Base-by-base conservation (phyloP, 1,140 invertebrate genomes). In the Drosophila pruinosa region DNA sequence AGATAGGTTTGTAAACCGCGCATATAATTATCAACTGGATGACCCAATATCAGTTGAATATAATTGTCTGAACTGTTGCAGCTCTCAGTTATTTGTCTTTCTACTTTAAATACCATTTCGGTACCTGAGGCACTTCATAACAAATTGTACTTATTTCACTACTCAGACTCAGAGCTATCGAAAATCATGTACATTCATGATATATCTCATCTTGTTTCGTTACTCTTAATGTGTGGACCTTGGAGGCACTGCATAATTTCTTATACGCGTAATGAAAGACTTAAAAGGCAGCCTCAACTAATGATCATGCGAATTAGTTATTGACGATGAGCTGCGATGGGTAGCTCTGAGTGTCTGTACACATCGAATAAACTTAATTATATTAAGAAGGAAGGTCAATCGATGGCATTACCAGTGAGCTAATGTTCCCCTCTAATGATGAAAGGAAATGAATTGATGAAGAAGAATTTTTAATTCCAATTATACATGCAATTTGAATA, bases 231-330 rank as follows among this genome's bases (percentile, higher is more conserved):
- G 45, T 39, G 12, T 12, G 41, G 48, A 62, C 81, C 81, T 85
- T 85, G 82, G 67, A 48, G 65, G 58, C 57, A 68, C 22, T 73
- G 36, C 62, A 71, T 70, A 58, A 58, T 74, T 78, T 72, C 75
- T 45, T 61, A 59, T n/a, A n/a, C n/a, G n/a, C n/a, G n/a, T 70
- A 70, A 74, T 57, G 21, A 65, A 71, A 57, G 56, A 52, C 65
- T 75, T 59, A 12, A 58, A 26, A 74, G 72, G 70, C 71, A 39
- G 58, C 59, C 21, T 26, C 53, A 68, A 34, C 82, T 85, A 85
- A 85, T 86, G 82, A 77, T 68, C 74, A 72, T 75, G 82, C 58
- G 48, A 80, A 80, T 74, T 71, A 48, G 62, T 52, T 81, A 54
- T 43, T 34, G 54, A 54, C 22, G 65, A 68, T 74, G 73, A 41